phyloP scores from a whole-genome alignment of 2,888 invertebrate genomes.

The Agrochola circellaris region DNA sequence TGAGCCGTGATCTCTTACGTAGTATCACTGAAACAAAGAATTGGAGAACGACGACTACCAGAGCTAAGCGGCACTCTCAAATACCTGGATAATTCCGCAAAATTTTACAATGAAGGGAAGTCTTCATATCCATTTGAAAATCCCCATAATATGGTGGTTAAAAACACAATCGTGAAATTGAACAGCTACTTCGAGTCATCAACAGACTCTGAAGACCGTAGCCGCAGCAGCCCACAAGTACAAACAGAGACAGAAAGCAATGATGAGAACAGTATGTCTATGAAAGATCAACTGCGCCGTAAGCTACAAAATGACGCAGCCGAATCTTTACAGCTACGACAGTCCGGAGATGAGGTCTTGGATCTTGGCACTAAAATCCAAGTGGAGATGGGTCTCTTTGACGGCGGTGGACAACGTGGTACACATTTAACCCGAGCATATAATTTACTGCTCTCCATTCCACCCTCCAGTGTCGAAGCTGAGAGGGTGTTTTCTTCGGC shows the following conservation, averaged over 20 bases:
- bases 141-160: background rate
- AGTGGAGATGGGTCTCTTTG: conserved; percentile 17
- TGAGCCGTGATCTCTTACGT: conserved; percentile 4
- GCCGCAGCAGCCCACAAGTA: background rate
- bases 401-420: conserved; percentile 5
- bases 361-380: background rate
- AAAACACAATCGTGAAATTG: conserved; percentile 21
- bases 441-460: conserved; percentile 10
- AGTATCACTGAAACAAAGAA: conserved; percentile 20
- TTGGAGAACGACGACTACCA: conserved; percentile 17
- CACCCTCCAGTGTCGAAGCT: conserved; percentile 29
- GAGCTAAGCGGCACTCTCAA: no score
- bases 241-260: conserved; percentile 4
- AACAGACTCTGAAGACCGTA: background rate
- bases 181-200: conserved; percentile 16
- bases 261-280: conserved; percentile 3
- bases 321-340: conserved; percentile 2
- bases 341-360: background rate
- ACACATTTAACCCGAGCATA: conserved; percentile 11
- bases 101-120: background rate
- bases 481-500: conserved; percentile 36
- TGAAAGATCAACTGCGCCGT: conserved; percentile 8
- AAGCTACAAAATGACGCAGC: conserved; percentile 11
- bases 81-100: background rate
- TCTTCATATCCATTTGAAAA: background rate